These are phyloP conservation scores for Dermatemys mawii DNA, from an alignment of 2,113 vertebrate species.

Conservation along the genomic window DNA sequence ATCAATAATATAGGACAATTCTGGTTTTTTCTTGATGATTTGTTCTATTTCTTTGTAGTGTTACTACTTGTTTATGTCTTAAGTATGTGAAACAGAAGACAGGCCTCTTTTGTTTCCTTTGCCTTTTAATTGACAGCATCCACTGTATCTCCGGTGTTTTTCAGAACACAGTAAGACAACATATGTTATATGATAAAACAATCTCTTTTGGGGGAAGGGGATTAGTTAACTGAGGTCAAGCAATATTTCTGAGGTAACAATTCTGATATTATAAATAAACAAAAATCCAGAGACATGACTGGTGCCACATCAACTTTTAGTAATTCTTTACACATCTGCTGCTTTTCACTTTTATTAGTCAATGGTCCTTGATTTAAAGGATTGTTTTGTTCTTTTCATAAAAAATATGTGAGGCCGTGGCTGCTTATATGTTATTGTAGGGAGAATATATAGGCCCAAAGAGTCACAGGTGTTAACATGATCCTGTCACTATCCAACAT, in stretches of 20 bases:
- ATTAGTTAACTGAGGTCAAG: background rate
- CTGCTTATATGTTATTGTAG: background rate
- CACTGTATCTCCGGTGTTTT: background rate
- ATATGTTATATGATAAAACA: background rate
- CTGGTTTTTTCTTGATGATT: background rate
- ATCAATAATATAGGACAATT: background rate
- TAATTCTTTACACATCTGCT: background rate
- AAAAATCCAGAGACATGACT: background rate
- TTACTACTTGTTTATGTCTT: background rate
- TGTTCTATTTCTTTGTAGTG: background rate
- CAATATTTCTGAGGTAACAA: background rate
- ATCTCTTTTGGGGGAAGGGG: background rate
- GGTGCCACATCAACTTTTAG: background rate
- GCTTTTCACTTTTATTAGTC: background rate
- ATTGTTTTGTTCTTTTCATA: background rate
- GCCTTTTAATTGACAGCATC: background rate
- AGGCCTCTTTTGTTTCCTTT: background rate
- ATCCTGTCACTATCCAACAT: background rate
- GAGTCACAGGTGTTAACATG: background rate
- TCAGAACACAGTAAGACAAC: background rate
- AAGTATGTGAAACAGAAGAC: background rate
- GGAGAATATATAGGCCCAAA: background rate
- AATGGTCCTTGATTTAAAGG: background rate
- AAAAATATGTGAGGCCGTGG: background rate
- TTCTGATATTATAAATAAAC: background rate